Conservation (phyloP, 2,888 invertebrate species). For the Leptinotarsa juncta region DNA sequence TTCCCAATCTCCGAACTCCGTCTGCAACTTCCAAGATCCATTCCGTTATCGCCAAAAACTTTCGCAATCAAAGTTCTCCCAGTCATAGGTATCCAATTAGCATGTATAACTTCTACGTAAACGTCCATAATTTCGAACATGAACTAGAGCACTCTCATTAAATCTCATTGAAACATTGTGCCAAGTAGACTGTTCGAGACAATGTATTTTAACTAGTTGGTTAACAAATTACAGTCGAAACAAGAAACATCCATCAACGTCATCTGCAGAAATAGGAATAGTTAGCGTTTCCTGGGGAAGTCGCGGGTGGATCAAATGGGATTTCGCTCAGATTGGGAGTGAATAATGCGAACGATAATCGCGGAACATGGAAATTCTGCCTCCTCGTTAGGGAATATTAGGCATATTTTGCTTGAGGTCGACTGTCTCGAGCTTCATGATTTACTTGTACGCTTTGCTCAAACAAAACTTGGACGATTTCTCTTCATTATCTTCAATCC, state of each 20-base stretch:
- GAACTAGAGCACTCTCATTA: constrained; percentile 27
- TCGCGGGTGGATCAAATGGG: constrained; percentile 7
- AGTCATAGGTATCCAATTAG: constrained; percentile 32
- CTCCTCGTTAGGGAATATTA: neutral
- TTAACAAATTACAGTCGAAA: constrained; percentile 44
- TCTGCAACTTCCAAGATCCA: neutral
- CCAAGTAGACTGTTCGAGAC: constrained; percentile 36
- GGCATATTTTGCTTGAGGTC: neutral
- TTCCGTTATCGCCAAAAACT: constrained; percentile 28
- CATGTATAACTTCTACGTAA: constrained; percentile 32
- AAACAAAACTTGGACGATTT: neutral
- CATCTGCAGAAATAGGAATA: constrained; percentile 45
- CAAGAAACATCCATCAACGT: constrained; percentile 50
- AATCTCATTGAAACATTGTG: constrained; percentile 25
- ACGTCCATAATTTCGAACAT: constrained; percentile 23
- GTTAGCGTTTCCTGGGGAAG: constrained; percentile 31
- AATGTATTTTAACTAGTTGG: constrained; percentile 43
- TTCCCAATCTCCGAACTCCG: neutral
- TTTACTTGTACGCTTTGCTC: neutral
- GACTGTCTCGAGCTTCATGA: neutral
- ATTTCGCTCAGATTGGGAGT: constrained; percentile 18
- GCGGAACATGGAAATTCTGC: constrained; percentile 26
- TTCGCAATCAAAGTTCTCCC: constrained; percentile 32
- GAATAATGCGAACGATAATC: constrained; percentile 30
- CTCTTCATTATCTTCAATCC: constrained; percentile 1